Base-by-base conservation (phyloP, 2,113 vertebrate species). In the Uria lomvia region DNA sequence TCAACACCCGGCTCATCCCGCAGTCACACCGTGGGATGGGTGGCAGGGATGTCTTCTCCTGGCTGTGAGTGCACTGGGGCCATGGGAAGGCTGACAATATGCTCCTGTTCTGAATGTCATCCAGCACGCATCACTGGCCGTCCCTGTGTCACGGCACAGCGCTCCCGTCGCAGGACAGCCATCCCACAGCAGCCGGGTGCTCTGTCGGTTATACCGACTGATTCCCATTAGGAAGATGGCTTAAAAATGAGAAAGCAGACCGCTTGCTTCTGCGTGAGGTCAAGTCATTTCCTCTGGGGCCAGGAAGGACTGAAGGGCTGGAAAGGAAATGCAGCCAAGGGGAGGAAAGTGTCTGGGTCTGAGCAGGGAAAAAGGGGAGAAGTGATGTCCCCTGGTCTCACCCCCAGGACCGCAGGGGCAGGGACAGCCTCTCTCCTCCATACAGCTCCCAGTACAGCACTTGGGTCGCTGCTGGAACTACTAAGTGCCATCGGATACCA, bases 111-210 rank as follows among this genome's bases (percentile, higher is more conserved):
- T 2, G 5, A 65, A 49, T 32, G 45, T 29, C 75, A 79, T 26
- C 12, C 52, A 59, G 70, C 32, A 78, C 29, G 32, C 0, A 0
- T 22, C 45, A 58, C 38, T 1, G 2, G 45, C 65, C 3, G 1
- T 49, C 45, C 47, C 42, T 1, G 1, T 36, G 53, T 43, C 67
- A 82, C 1, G 1, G 70, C 55, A 79, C 81, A 63, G 40, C 1
- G 6, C 50, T 80, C 72, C 53, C 3, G 1, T 34, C 0, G 0
- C 47, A 55, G 42, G 47, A 68, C 58, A 50, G 45, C 2, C 6
- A 0, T 38, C 58, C 83, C 1, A 1, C 47, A 70, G 75, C 73
- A 71, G 66, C 32, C 40, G 4, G 7, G 43, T 42, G 75, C 49
- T 86, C 78, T 38, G 30, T 24, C 15, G 4, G 9, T 56, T 70